Evolutionary conservation across 2,113 vertebrate genomes (phyloP).

Genomic region (Lipophrys pholis): DNA sequence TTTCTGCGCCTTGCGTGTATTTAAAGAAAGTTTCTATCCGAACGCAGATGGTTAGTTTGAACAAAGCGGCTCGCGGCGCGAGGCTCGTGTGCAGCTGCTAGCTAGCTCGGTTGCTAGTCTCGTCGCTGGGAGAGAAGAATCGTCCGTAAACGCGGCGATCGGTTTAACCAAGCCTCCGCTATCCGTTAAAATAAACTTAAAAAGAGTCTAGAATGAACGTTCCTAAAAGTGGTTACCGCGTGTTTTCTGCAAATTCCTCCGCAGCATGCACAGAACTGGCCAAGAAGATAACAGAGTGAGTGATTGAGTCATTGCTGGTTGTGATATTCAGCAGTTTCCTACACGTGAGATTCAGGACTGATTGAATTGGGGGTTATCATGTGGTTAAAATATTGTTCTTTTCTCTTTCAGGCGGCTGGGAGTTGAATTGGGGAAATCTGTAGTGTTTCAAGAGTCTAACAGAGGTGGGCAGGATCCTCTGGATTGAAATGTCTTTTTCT

Average conservation of each 20-base stretch:
- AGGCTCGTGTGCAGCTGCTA: slow-evolving; percentile 4
- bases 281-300: slow-evolving; percentile 95
- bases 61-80: neutral
- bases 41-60: neutral
- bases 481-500: neutral
- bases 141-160: neutral
- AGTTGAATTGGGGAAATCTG: slow-evolving; percentile 95
- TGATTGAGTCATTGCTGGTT: neutral
- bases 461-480: slow-evolving; percentile 85
- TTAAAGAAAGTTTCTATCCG: neutral
- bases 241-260: slow-evolving; percentile 96
- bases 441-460: slow-evolving; percentile 97
- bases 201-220: slow-evolving; percentile 89
- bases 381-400: neutral
- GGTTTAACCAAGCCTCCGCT: neutral
- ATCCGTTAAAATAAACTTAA: neutral
- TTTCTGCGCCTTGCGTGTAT: neutral
- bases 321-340: too few relatives aligned
- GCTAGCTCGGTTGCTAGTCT: slow-evolving; percentile 37
- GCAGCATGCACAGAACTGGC: slow-evolving; percentile 94
- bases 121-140: slow-evolving; percentile 11
- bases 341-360: too few relatives aligned
- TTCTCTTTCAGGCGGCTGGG: slow-evolving; percentile 87
- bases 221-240: slow-evolving; percentile 92
- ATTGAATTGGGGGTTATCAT: too few relatives aligned